Base-by-base conservation (phyloP, 2,113 vertebrate species). In the Prionailurus bengalensis region DNA sequence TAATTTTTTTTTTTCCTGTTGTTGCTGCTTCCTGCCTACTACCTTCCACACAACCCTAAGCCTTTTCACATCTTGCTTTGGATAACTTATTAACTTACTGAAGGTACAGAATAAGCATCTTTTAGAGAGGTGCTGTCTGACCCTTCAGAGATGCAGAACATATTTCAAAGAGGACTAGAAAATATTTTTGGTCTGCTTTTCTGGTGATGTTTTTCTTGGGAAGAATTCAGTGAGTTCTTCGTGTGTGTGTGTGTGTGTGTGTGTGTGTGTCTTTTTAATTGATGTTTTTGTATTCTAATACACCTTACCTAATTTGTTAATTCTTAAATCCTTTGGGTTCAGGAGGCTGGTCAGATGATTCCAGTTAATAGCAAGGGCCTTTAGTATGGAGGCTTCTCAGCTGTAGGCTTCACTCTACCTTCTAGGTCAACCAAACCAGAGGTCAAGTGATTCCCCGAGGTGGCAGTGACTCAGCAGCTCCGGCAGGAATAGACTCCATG, bases 401-500 rank as follows among this genome's bases (percentile, higher is more conserved):
- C 97, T 71, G 5, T 65, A 94, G 91, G 87, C 58, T 91, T 93
- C 82, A 14, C 48, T 74, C 70, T 45, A 17, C 94, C 97, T 98
- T 97, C 95, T 80, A 87, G 93, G 93, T 97, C 94, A 74, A 48
- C 63, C 53, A 76, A 94, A 87, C 16, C 85, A 63, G 86, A 97
- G 93, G 84, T 87, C 71, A 86, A 70, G 96, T 90, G 42, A 88
- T 83, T 90, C 86, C 92, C 95, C 0, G 51, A 86, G 42, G 76
- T 66, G 76, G 48, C 94, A 17, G 74, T 96, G 97, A 97, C 85
- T 98, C 97, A 94, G 96, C 97, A 97, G 85, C 93, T 76, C 58
- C 1, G 19, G 85, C 93, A 76, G 94, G 74, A 94, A 96, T 88
- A 79, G 95, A 89, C 93, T 89, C 51, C 87, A 55, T 0, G 66